These are phyloP conservation scores for Threskiornis aethiopicus DNA, from an alignment of 2,797 vertebrate genomes.

Conservation along the genomic window DNA sequence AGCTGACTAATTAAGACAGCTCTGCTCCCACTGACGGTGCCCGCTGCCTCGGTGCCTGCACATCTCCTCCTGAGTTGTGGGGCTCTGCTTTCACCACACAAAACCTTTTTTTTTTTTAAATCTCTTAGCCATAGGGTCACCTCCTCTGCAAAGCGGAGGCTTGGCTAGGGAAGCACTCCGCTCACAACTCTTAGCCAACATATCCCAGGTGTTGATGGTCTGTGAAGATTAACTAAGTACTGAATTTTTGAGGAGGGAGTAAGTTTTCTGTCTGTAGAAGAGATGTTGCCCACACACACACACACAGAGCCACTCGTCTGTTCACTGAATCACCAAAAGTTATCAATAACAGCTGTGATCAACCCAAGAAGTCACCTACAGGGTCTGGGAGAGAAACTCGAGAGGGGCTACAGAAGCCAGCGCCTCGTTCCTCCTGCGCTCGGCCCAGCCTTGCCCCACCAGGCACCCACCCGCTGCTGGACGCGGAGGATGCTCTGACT, in stretches of 20 bases:
- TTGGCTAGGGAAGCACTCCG: not conserved
- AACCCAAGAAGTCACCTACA: rapidly evolving
- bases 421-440: rapidly evolving
- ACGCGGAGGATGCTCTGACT: rapidly evolving
- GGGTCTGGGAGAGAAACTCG: not conserved
- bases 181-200: not conserved
- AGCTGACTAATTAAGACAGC: not conserved
- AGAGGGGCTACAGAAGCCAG: not conserved
- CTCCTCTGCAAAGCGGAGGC: not conserved
- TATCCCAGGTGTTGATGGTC: not conserved
- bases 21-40: not conserved
- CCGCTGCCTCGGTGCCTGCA: not conserved
- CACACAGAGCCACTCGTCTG: not conserved
- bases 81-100: not conserved
- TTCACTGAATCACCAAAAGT: not conserved
- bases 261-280: not conserved
- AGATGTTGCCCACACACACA: no score
- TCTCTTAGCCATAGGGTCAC: not conserved
- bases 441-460: not conserved
- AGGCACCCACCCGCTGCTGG: not conserved
- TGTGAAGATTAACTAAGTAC: not conserved
- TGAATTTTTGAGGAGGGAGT: not conserved
- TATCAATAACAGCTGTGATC: not conserved
- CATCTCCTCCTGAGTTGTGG: not conserved
- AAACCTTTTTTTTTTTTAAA: not conserved